These are phyloP conservation scores for Pseudachorutes palmiensis DNA, from an alignment of 1,140 invertebrate genomes.

Conservation along the genomic window DNA sequence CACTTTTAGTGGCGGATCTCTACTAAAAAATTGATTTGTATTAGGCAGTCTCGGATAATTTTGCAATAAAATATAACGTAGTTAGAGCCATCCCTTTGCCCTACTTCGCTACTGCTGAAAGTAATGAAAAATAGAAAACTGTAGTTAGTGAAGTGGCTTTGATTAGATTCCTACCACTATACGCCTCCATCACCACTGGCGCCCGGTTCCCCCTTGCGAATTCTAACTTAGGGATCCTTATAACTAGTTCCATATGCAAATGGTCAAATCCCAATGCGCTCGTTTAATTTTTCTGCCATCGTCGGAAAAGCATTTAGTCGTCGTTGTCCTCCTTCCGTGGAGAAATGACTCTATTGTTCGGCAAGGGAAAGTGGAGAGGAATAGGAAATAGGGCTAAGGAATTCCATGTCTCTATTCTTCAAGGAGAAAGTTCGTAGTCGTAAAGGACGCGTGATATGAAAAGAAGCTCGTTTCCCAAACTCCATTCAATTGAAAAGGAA, in stretches of 20 bases:
- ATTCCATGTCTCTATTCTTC: not conserved
- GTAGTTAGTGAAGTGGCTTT: not conserved
- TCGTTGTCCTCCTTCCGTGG: not conserved
- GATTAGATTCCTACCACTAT: too few relatives aligned
- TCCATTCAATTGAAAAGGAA: not conserved
- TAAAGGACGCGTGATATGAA: not conserved
- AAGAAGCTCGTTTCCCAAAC: not conserved
- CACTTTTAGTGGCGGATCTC: too few relatives aligned
- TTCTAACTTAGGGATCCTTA: too few relatives aligned
- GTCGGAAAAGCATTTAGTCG: not conserved
- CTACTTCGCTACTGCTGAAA: too few relatives aligned
- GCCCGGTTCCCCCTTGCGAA: not conserved
- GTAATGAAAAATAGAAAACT: not conserved
- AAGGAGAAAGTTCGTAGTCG: not conserved
- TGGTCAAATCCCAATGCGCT: not conserved
- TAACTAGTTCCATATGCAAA: not conserved
- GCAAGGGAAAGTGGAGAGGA: not conserved
- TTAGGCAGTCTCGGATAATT: too few relatives aligned
- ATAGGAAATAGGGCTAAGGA: not conserved
- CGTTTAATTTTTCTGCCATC: not conserved
- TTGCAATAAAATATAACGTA: too few relatives aligned
- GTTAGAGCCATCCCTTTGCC: too few relatives aligned
- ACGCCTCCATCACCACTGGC: not conserved
- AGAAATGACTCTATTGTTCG: not conserved
- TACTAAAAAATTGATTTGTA: too few relatives aligned